Percentiles rank a stretch among this genome's conserved stretches.
These are phyloP conservation scores for Chrysaora quinquecirrha DNA, from an alignment of 30 jellyfish, hydroid and myxozoan species.

Conservation along the genomic window DNA sequence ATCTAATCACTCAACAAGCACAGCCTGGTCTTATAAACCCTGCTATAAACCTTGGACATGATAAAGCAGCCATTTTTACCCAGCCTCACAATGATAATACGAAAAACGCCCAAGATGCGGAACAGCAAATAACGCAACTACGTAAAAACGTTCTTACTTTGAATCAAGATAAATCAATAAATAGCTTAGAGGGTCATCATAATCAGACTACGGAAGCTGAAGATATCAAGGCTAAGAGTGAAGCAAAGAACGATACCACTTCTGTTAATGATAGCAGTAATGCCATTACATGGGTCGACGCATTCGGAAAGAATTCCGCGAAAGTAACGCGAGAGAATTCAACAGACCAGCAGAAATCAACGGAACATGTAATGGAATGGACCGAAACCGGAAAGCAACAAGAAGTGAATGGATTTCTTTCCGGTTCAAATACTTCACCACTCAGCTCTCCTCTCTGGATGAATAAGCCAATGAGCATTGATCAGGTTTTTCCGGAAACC, in stretches of 20 bases:
- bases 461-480: conserved; percentile 15
- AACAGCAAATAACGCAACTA: background rate
- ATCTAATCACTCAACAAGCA: conserved; percentile 40
- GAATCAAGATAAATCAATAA: background rate
- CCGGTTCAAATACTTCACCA: background rate
- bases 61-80: background rate
- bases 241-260: background rate
- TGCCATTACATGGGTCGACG: conserved; percentile 45
- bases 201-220: background rate
- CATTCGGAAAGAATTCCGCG: conserved; percentile 19
- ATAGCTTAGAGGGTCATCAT: background rate
- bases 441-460: conserved; percentile 55
- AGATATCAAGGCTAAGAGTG: background rate
- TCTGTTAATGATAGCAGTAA: background rate
- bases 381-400: background rate
- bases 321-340: background rate
- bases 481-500: conserved; percentile 5
- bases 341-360: background rate
- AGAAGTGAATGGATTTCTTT: background rate
- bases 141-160: background rate
- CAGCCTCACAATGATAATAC: background rate
- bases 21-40: conserved; percentile 16
- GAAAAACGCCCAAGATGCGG: background rate
- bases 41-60: background rate
- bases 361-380: background rate